A percentile compares a stretch with the other conserved stretches of the same genome.
These are phyloP conservation scores for Trachelus stipa DNA, from an alignment of 2,888 invertebrate genomes.

Conservation along the genomic window DNA sequence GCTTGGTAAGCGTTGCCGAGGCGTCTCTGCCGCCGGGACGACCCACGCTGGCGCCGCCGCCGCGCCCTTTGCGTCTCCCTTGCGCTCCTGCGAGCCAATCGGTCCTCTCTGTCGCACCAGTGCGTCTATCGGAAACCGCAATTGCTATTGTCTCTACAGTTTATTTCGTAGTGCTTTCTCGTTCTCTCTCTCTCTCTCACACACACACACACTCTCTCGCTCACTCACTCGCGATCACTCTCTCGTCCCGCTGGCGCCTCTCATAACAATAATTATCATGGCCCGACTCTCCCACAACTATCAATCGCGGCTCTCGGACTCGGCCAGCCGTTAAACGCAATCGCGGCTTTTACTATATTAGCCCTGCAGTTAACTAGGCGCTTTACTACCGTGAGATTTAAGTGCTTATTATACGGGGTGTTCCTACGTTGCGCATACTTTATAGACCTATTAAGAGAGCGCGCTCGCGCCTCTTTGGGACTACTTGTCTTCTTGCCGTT, in stretches of 20 bases:
- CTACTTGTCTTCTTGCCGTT: background rate
- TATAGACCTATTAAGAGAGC: constrained; percentile 3
- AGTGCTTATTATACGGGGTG: constrained; percentile 8
- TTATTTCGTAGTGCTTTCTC: constrained; percentile 19
- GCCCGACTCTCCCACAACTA: constrained; percentile 25
- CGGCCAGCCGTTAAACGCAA: constrained; percentile 19
- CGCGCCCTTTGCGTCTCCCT: constrained; percentile 42
- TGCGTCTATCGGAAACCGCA: constrained; percentile 17
- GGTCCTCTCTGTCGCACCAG: constrained; percentile 11
- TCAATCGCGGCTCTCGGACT: constrained; percentile 18
- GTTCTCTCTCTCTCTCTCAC: constrained; percentile 14
- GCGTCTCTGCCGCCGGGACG: constrained; percentile 28
- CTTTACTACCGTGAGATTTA: constrained; percentile 11
- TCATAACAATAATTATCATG: constrained; percentile 56
- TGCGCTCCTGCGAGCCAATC: constrained; percentile 20
- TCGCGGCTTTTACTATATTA: constrained; percentile 17
- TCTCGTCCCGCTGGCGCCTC: constrained; percentile 51
- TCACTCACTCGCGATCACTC: constrained; percentile 1
- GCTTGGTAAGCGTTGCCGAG: background rate
- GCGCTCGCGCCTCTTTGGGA: constrained; percentile 1
- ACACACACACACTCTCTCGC: background rate
- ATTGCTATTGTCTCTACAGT: constrained; percentile 26
- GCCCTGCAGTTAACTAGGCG: constrained; percentile 9
- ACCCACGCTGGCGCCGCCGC: constrained; percentile 63
- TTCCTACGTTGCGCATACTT: constrained; percentile 8